A percentile compares a stretch with the other conserved stretches of the same genome.
These are phyloP conservation scores for Arizona elegans DNA, from an alignment of 2,113 vertebrate species.

Conservation along the genomic window DNA sequence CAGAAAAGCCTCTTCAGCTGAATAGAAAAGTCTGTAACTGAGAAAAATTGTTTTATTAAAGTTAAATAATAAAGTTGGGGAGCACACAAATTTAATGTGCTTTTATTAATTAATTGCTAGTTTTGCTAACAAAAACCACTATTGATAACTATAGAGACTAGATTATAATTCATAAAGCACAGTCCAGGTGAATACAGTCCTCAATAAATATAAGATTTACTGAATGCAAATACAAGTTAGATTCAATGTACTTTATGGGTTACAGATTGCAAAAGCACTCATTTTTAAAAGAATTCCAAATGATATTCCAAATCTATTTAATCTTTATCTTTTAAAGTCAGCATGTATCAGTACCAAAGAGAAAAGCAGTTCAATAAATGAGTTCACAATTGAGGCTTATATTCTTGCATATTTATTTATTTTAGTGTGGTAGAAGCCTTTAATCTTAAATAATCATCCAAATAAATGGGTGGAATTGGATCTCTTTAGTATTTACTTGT, in stretches of 20 bases:
- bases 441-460: neutral
- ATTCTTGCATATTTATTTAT: neutral
- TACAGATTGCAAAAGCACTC: neutral
- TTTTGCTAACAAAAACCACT: neutral
- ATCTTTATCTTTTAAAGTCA: neutral
- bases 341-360: neutral
- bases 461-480: neutral
- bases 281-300: neutral
- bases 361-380: neutral
- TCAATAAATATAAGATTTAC: neutral
- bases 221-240: neutral
- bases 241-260: neutral
- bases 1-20: neutral
- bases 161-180: neutral
- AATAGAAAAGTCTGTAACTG: neutral
- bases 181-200: neutral
- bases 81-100: neutral
- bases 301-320: accelerated
- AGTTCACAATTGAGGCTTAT: no score
- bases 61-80: neutral
- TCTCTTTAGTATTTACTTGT: neutral
- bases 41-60: neutral
- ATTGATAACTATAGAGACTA: neutral
- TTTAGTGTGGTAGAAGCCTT: neutral
- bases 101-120: neutral